A percentile compares a stretch with the other conserved stretches of the same genome.
phyloP scores from a whole-genome alignment of 2,797 vertebrate genomes.

The Siniperca obscura region DNA sequence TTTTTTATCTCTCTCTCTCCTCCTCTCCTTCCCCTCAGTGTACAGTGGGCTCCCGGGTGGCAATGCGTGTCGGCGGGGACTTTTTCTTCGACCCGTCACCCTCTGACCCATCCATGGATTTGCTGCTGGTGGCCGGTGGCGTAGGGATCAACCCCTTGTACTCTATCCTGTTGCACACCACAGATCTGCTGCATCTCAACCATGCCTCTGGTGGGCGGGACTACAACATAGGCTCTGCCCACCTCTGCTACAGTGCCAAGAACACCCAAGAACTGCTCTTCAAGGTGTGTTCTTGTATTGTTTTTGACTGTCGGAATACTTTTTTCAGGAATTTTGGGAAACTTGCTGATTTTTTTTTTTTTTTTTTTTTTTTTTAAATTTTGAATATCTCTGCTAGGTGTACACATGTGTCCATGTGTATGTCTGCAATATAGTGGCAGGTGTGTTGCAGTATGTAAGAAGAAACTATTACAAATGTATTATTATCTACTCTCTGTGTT shows the following conservation, averaged over 20 bases:
- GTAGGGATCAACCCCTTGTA: conserved; percentile 97
- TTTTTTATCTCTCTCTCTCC: background rate
- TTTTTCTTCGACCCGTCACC: conserved; percentile 95
- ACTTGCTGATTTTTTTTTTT: background rate
- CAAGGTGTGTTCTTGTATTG: conserved; percentile 82
- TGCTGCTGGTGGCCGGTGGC: conserved; percentile 94
- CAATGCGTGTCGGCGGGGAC: conserved; percentile 92
- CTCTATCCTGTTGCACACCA: conserved; percentile 92
- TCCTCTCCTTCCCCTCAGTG: conserved; percentile 81
- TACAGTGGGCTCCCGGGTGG: conserved; percentile 88
- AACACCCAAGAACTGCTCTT: conserved; percentile 91
- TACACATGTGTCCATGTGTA: background rate
- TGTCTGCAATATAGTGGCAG: background rate
- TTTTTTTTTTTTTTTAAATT: background rate
- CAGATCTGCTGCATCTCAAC: conserved; percentile 85
- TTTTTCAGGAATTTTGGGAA: background rate
- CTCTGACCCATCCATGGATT: conserved; percentile 86
- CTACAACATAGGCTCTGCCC: conserved; percentile 83
- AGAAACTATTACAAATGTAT: background rate
- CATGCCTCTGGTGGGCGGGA: conserved; percentile 67
- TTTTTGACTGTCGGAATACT: background rate
- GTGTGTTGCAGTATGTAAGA: background rate
- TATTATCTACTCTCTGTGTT: background rate
- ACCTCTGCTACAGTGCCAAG: conserved; percentile 93
- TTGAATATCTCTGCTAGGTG: background rate